These are phyloP conservation scores for Drosophila heteroneura DNA, from an alignment of 2,888 invertebrate genomes.

Conservation along the genomic window DNA sequence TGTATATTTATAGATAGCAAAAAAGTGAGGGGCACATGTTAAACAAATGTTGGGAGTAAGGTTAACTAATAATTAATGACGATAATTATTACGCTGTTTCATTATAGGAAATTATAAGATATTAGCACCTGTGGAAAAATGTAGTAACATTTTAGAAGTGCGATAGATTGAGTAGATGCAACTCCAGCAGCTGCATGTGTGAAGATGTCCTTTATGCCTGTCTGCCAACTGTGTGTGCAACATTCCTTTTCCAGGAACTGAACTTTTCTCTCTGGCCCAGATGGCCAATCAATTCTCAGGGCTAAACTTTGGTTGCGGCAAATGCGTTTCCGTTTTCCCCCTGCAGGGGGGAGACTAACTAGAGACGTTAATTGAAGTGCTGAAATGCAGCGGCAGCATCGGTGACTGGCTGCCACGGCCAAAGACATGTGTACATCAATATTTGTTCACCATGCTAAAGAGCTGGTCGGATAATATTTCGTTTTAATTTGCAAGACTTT, in stretches of 20 bases:
- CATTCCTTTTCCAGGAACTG: constrained; percentile 7
- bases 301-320: constrained; percentile 7
- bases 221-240: neutral
- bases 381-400: constrained; percentile 30
- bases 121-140: neutral
- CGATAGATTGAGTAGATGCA: neutral
- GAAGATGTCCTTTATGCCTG: neutral
- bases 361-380: constrained; percentile 49
- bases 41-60: neutral
- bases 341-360: neutral
- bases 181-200: constrained; percentile 6
- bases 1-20: neutral
- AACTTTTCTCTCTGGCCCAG: neutral
- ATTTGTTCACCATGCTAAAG: constrained; percentile 8
- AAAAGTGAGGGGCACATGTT: neutral
- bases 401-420: constrained; percentile 17
- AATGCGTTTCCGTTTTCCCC: constrained; percentile 4
- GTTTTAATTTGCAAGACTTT: constrained; percentile 13
- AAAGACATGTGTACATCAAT: neutral
- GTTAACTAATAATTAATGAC: too few species aligned
- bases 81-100: neutral
- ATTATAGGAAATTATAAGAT: neutral
- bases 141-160: neutral
- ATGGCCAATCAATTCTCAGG: constrained; percentile 16
- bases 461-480: constrained; percentile 5